Evolutionary conservation across 2,797 vertebrate genomes (phyloP).

Genomic region (Danio kyathit): DNA sequence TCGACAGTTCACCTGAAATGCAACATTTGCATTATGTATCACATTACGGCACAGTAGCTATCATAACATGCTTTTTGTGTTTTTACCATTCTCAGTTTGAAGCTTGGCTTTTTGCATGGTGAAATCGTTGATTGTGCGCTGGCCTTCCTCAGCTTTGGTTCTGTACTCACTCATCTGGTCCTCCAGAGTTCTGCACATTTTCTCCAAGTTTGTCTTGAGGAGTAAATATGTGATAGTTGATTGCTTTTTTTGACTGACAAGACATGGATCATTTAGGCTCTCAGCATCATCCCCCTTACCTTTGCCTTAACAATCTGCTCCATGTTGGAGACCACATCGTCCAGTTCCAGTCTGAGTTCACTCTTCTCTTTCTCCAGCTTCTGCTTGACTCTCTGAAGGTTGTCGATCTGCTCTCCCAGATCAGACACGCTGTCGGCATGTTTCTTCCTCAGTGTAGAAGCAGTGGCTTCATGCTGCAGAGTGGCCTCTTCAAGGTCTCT

Average conservation of each 20-base stretch:
- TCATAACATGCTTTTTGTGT: no score
- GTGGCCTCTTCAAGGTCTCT: conserved; percentile 85
- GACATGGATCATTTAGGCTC: neutral
- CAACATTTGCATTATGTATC: no score
- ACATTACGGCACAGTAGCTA: no score
- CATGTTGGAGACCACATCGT: conserved; percentile 81
- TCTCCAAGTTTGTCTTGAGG: conserved; percentile 75
- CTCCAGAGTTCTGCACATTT: conserved; percentile 86
- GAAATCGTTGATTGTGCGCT: conserved; percentile 83
- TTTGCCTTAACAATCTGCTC: conserved; percentile 78
- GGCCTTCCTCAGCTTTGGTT: conserved; percentile 83
- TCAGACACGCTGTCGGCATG: conserved; percentile 78
- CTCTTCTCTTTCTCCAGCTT: conserved; percentile 88
- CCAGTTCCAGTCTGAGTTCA: conserved; percentile 82
- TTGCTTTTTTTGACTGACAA: no score
- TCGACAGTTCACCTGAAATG: conserved; percentile 51
- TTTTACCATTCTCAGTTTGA: conserved; percentile 88
- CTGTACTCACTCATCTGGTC: conserved; percentile 86
- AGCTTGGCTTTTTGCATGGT: conserved; percentile 86
- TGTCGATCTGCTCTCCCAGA: conserved; percentile 84
- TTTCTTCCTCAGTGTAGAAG: conserved; percentile 81
- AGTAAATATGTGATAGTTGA: no score
- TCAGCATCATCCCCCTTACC: conserved; percentile 39
- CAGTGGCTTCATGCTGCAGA: conserved; percentile 81
- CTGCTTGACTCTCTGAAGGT: conserved; percentile 84